Evolutionary conservation across 1,140 invertebrate genomes (phyloP), one percentile per base, ranked within the genome.

Genomic region (Eriosoma lanigerum): DNA sequence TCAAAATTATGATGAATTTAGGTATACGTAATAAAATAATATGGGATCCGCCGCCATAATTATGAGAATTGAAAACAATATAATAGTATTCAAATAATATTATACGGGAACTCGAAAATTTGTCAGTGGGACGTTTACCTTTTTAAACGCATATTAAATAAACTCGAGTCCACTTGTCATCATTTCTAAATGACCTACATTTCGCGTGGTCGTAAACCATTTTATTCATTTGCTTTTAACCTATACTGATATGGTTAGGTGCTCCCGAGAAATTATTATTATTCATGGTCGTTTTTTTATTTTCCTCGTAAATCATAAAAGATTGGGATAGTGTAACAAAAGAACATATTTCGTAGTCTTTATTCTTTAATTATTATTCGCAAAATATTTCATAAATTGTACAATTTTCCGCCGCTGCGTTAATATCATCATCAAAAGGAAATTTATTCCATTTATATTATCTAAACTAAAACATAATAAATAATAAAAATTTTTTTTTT

Each of bases 261-360:
- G 50, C 29, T 73, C 29, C 26, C 50, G 6, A 54, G 70, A 73
- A 52, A 32, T 73, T 73, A 52, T 73, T 54, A 54, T 54, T 73
- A 73, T 73, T 73, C 70, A 73, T 73, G 70, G 70, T 73, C 26
- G 29, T 54, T n/a, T 73, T 29, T 72, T 52, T 72, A 24, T 68
- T 48, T 32, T 62, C 17, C 46, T 68, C 44, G 46, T 68, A 68
- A 68, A 68, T 48, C 44, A 21, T 68, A 68, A 68, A 68, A 48
- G 15, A 48, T 44, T 44, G 13, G 66, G 48, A 68, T 68, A 68
- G 17, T 50, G 50, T 75, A 56, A 54, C 50, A 56, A 75, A 58
- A 75, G 26, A 75, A 75, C 29, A 56, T 21, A 32, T 56, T 56
- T 75, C 38, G 50, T 29, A 15, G 24, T 32, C 29, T 73, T 75